Conservation (phyloP, 2,888 invertebrate species). For the Digitonthophagus gazella region DNA sequence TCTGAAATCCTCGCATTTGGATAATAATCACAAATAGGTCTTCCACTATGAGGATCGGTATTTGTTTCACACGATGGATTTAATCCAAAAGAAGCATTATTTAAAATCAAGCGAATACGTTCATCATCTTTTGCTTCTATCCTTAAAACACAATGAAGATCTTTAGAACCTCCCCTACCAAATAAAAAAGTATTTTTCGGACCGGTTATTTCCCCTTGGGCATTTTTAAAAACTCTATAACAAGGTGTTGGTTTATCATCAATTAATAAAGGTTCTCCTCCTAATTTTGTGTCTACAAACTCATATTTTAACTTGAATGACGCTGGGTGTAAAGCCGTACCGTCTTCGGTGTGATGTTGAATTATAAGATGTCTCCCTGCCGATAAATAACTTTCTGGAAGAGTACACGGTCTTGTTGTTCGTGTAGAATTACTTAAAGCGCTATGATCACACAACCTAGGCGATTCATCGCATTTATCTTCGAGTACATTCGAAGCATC, state of each 20-base stretch:
- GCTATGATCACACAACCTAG: conserved; percentile 79
- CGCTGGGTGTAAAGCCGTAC: conserved; percentile 78
- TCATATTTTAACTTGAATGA: conserved; percentile 74
- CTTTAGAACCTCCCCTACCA: conserved; percentile 77
- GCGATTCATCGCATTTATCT: conserved; percentile 75
- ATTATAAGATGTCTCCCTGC: conserved; percentile 53
- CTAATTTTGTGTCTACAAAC: conserved; percentile 77
- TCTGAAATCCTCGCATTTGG: conserved; percentile 53
- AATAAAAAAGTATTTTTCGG: conserved; percentile 77
- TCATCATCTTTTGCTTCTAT: conserved; percentile 65
- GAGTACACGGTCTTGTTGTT: conserved; percentile 74
- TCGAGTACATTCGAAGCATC: conserved; percentile 68
- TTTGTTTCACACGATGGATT: conserved; percentile 66
- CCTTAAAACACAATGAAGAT: conserved; percentile 75
- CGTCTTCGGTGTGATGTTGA: conserved; percentile 62
- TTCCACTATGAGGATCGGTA: conserved; percentile 69
- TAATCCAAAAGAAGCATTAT: conserved; percentile 72
- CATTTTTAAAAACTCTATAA: conserved; percentile 63
- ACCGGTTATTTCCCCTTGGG: conserved; percentile 62
- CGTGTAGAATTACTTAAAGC: conserved; percentile 71
- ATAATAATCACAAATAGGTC: conserved; percentile 58
- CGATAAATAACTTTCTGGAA: conserved; percentile 75
- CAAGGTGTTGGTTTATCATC: conserved; percentile 51
- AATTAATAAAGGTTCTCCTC: conserved; percentile 63
- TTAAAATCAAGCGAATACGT: conserved; percentile 64